Evolutionary conservation across 2,113 vertebrate species (phyloP), one percentile per base, ranked within the genome.

Genomic region (Toxotes chatareus): DNA sequence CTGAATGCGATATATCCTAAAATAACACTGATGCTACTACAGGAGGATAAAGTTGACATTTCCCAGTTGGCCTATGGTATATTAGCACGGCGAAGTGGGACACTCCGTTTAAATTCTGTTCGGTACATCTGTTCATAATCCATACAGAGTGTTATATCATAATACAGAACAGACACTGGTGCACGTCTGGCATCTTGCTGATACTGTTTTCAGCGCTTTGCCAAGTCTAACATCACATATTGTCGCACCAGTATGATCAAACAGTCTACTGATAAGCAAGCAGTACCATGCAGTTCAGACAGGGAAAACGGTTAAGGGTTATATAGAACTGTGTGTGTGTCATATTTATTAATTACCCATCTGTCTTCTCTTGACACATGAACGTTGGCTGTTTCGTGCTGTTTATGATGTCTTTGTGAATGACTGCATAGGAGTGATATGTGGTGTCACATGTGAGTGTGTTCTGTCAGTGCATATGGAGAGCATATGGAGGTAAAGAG

Each of bases 11-110:
- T 59, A 90, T 46, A 83, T 71, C 87, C 82, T 83, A 88, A 89
- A 91, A 93, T 92, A 92, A 92, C 90, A 92, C 73, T 34, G 74
- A 79, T 7, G 56, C 42, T 75, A 80, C 80, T 84, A 87, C 74
- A 79, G 86, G 74, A 91, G 68, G 80, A 84, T 79, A 36, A 59
- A 77, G 91, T 80, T 92, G 86, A 92, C 86, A 90, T 90, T 89
- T 87, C 90, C 90, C 86, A 71, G 69, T 53, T 76, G 88, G 42
- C 46, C 72, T 61, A 69, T 38, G 64, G 82, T 82, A 71, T 81
- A 86, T 89, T 87, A 88, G 72, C 75, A 60, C 62, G 59, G 51
- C 10, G 79, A 90, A 90, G 79, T 85, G 90, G 87, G 85, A 84
- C 86, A 88, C 69, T 81, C 61, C 46, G 27, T 85, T 78, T 51